phyloP scores from a whole-genome alignment of 2,797 vertebrate genomes.

The Alcedo quadribrachys region DNA sequence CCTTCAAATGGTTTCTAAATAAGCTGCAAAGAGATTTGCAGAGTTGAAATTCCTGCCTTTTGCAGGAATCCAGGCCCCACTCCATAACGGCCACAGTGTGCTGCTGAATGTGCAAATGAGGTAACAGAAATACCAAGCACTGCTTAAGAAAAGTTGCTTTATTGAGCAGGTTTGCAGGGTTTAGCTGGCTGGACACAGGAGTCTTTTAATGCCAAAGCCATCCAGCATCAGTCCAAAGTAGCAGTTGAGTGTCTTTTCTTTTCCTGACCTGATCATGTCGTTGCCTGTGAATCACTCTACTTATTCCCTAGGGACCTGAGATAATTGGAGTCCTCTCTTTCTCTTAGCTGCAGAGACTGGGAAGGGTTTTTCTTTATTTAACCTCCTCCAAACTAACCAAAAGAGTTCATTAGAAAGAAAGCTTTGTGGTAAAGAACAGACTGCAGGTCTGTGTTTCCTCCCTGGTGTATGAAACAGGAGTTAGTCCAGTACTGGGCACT shows the following conservation, averaged over 20 bases:
- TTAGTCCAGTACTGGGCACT: background rate
- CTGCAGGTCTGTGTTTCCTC: background rate
- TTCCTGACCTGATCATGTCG: background rate
- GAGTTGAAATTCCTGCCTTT: slow-evolving; percentile 71
- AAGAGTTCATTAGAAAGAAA: background rate
- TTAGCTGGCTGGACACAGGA: background rate
- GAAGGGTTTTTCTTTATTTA: background rate
- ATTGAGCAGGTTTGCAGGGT: background rate
- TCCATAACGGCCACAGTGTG: slow-evolving; percentile 47
- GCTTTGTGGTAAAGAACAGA: background rate
- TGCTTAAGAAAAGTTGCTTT: slow-evolving; percentile 40
- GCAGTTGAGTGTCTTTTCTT: background rate
- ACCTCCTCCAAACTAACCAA: background rate
- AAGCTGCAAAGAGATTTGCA: slow-evolving; percentile 40
- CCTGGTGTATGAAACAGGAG: background rate
- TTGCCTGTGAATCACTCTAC: background rate
- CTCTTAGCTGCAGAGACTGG: background rate
- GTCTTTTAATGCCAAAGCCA: background rate
- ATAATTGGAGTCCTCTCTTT: background rate
- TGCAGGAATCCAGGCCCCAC: slow-evolving; percentile 14
- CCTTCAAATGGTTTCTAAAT: slow-evolving; percentile 54
- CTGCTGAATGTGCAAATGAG: slow-evolving; percentile 49
- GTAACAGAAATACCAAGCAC: slow-evolving; percentile 53
- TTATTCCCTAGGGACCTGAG: background rate
- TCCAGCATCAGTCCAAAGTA: background rate